These are phyloP conservation scores for Origma solitaria DNA, from an alignment of 2,113 vertebrate genomes.

Conservation along the genomic window DNA sequence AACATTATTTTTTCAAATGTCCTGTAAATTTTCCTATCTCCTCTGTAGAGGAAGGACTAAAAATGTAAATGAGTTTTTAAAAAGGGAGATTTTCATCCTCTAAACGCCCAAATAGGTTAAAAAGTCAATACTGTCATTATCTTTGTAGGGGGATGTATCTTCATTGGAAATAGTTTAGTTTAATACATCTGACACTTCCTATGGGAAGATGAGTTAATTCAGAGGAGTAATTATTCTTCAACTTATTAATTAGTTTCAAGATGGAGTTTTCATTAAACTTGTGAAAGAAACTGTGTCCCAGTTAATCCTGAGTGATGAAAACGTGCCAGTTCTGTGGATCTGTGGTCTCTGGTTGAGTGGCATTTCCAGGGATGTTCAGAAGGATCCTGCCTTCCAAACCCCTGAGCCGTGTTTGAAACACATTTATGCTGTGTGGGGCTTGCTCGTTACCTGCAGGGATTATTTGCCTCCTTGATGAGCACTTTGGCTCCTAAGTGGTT, in stretches of 20 bases:
- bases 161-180: neutral
- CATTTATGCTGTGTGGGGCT: neutral
- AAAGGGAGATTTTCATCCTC: neutral
- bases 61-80: neutral
- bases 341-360: neutral
- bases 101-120: neutral
- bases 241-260: neutral
- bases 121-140: neutral
- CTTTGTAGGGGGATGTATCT: neutral
- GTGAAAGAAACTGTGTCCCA: neutral
- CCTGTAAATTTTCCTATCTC: neutral
- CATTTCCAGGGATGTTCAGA: neutral
- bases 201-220: neutral
- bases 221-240: neutral
- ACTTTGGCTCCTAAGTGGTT: neutral
- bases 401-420: neutral
- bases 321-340: neutral
- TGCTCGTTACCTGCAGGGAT: neutral
- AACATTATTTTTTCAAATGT: neutral
- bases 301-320: neutral
- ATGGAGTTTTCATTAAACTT: neutral
- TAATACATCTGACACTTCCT: neutral
- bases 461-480: neutral
- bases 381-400: neutral
- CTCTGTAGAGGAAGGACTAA: neutral